Conservation (phyloP, 2,797 vertebrate genomes). For the Sus cebifrons region DNA sequence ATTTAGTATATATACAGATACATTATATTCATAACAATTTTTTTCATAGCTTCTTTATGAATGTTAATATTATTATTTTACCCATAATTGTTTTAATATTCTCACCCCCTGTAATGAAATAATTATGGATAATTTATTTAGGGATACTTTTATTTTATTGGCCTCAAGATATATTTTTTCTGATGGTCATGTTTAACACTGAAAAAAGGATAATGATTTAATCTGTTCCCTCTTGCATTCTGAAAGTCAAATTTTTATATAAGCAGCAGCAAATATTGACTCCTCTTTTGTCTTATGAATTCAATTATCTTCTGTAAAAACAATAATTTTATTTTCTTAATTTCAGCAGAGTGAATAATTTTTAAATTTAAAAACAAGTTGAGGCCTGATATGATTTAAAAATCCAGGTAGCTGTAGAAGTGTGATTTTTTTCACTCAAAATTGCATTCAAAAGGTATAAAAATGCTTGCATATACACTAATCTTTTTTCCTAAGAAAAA, state of each 20-base stretch:
- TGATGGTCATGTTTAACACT: neutral
- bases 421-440: neutral
- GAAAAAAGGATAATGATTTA: neutral
- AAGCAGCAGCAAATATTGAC: neutral
- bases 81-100: neutral
- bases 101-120: neutral
- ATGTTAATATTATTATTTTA: neutral
- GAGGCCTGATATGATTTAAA: neutral
- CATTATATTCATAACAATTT: neutral
- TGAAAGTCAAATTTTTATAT: slow-evolving; percentile 1
- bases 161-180: neutral
- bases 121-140: neutral
- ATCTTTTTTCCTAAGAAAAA: neutral
- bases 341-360: neutral
- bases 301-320: neutral
- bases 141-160: neutral
- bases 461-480: neutral
- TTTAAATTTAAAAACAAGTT: neutral
- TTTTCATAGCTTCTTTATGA: neutral
- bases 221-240: neutral
- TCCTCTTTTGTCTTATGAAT: neutral
- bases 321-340: neutral
- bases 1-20: no score
- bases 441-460: neutral
- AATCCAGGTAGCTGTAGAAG: neutral